A percentile compares a stretch with the other conserved stretches of the same genome.
Evolutionary conservation across 2,797 vertebrate genomes (phyloP).

Genomic region (Thalassophryne amazonica): DNA sequence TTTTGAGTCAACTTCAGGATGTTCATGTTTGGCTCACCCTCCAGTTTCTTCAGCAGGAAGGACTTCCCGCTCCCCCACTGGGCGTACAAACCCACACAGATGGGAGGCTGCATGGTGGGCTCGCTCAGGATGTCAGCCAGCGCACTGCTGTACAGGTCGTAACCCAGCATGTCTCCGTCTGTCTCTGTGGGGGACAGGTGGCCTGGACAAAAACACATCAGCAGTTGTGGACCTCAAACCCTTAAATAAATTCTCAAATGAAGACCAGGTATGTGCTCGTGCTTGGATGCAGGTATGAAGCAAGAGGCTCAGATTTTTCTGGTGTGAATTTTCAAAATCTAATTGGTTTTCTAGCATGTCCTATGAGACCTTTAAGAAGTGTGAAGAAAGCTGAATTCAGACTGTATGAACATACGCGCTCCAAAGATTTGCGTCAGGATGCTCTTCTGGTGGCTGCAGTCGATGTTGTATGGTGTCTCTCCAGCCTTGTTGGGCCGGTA

Average conservation of each 20-base stretch:
- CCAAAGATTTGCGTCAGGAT: conserved; percentile 98
- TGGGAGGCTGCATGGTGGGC: conserved; percentile 97
- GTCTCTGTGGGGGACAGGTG: conserved; percentile 94
- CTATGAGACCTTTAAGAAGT: no score
- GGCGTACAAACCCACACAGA: conserved; percentile 95
- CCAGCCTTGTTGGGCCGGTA: conserved; percentile 96
- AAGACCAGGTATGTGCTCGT: no score
- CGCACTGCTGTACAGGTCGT: conserved; percentile 94
- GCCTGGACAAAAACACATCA: conserved; percentile 64
- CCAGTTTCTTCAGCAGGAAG: conserved; percentile 96
- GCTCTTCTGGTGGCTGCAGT: conserved; percentile 98
- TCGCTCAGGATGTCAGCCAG: conserved; percentile 96
- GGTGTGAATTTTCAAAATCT: no score
- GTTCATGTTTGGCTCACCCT: conserved; percentile 86
- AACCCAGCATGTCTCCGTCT: conserved; percentile 95
- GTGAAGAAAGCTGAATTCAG: no score
- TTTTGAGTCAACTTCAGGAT: no score
- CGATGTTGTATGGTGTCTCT: conserved; percentile 97
- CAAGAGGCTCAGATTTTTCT: no score
- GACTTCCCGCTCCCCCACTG: conserved; percentile 98
- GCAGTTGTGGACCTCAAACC: no score
- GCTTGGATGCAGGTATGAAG: no score
- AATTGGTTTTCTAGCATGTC: no score
- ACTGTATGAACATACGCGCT: conserved; percentile 72
- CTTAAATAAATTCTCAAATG: no score